phyloP scores from a whole-genome alignment of 2,797 vertebrate genomes.

The Platyrinchus mystaceus region DNA sequence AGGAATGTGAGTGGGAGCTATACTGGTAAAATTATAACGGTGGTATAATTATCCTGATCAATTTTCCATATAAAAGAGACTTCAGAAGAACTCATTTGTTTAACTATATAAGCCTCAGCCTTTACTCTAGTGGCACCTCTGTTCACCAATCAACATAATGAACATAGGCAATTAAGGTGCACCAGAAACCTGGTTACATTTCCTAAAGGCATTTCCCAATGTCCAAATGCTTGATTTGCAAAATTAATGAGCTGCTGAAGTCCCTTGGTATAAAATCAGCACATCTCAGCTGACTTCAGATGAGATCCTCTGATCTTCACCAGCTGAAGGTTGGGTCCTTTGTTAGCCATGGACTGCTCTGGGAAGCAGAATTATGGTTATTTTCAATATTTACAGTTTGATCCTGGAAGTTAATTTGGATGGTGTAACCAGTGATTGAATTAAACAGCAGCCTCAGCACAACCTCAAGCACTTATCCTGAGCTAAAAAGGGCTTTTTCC shows the following conservation, averaged over 20 bases:
- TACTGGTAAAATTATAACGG: background rate
- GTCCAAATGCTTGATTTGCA: constrained; percentile 63
- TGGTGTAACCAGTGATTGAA: background rate
- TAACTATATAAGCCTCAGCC: constrained; percentile 16
- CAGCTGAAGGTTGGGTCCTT: background rate
- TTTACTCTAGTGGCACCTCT: constrained; percentile 46
- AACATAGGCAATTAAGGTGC: constrained; percentile 61
- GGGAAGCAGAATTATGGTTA: constrained; percentile 2
- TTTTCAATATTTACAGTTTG: constrained; percentile 47
- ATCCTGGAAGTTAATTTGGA: constrained; percentile 23
- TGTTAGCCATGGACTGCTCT: background rate
- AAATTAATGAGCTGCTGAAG: constrained; percentile 54
- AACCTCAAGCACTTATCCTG: background rate
- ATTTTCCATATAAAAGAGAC: constrained; percentile 55
- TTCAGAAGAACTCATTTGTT: constrained; percentile 58
- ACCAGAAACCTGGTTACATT: constrained; percentile 63
- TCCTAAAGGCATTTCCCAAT: constrained; percentile 62
- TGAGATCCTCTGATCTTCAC: background rate
- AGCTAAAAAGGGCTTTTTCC: background rate
- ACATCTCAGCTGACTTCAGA: constrained; percentile 26
- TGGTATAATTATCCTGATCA: constrained; percentile 47
- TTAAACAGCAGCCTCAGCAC: background rate
- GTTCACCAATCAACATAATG: constrained; percentile 60
- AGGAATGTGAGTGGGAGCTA: constrained; percentile 5
- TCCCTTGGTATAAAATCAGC: constrained; percentile 35